Base-by-base conservation (phyloP, 2,113 vertebrate species). In the Turdus rufiventris region DNA sequence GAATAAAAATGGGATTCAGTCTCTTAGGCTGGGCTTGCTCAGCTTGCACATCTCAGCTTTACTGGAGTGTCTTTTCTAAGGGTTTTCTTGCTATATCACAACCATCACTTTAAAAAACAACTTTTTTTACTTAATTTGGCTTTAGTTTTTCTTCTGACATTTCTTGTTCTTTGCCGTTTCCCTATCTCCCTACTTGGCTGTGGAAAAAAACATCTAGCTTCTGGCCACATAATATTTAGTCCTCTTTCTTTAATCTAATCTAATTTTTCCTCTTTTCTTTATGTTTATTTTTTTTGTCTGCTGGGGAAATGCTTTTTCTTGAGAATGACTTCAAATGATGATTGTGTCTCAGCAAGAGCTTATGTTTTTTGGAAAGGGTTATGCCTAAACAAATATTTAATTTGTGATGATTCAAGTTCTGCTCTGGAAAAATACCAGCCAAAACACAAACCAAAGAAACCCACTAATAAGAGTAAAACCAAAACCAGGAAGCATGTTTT, bases 351-450 rank as follows among this genome's bases (percentile, higher is more conserved):
- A 70, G 40, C 20, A 43, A 77, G n/a, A 77, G 10, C 18, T 77
- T 93, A 53, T 40, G 12, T 36, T 93, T 72, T 83, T 61, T 81
- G 58, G 29, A 85, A 61, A 53, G 16, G 3, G 16, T 47, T 73
- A 24, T 53, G 50, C 45, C n/a, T 84, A 63, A 93, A 65, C 45
- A 77, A 90, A 45, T 81, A 54, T 67, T 77, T 77, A 54, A 84
- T 73, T 77, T 77, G 50, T 61, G 54, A 61, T 53, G 12, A 60
- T 80, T 62, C 60, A 57, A 57, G 31, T 74, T 74, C 31, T 51
- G 40, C 31, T 80, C 79, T 81, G 20, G 15, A 43, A 53, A 68
- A 68, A 34, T 11, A 10, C 18, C 48, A 68, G 47, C 40, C 70
- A 56, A 45, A 62, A 40, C 14, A 24, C 12, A 47, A 62, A 21